Evolutionary conservation across 2,113 vertebrate species (phyloP).

Genomic region (Speoplatyrhinus poulsoni): DNA sequence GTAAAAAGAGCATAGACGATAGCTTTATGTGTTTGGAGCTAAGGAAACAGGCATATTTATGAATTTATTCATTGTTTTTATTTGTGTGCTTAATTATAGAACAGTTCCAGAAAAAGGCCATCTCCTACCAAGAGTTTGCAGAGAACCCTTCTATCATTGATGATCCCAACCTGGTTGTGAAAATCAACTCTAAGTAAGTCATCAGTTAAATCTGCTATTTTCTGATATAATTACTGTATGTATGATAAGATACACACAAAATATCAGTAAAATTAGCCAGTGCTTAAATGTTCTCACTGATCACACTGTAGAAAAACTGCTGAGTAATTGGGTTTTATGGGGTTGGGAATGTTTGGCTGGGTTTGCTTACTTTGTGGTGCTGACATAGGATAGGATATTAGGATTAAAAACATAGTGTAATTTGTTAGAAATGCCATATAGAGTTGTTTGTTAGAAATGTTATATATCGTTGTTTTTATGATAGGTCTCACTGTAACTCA

Average conservation of each 20-base stretch:
- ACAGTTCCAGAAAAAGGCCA: slow-evolving; percentile 85
- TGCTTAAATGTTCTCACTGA: no score
- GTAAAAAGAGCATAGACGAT: rapidly evolving
- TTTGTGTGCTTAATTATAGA: slow-evolving; percentile 70
- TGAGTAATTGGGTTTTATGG: background rate
- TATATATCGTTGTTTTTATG: no score
- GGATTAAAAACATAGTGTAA: no score
- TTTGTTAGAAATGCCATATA: no score
- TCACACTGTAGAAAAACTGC: background rate
- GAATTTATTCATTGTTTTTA: background rate
- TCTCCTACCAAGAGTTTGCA: slow-evolving; percentile 90
- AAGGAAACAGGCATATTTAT: background rate
- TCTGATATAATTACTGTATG: background rate
- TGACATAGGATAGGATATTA: no score
- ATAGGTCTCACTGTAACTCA: no score
- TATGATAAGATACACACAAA: background rate
- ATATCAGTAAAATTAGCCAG: background rate
- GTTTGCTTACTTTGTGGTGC: background rate
- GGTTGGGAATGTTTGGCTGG: no score
- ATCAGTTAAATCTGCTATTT: background rate
- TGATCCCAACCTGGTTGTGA: slow-evolving; percentile 94
- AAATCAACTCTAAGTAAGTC: slow-evolving; percentile 92
- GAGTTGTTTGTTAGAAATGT: no score
- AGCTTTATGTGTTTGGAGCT: background rate
- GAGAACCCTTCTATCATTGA: slow-evolving; percentile 94